phyloP scores from a whole-genome alignment of 1,140 invertebrate species.

The Atta colombica region DNA sequence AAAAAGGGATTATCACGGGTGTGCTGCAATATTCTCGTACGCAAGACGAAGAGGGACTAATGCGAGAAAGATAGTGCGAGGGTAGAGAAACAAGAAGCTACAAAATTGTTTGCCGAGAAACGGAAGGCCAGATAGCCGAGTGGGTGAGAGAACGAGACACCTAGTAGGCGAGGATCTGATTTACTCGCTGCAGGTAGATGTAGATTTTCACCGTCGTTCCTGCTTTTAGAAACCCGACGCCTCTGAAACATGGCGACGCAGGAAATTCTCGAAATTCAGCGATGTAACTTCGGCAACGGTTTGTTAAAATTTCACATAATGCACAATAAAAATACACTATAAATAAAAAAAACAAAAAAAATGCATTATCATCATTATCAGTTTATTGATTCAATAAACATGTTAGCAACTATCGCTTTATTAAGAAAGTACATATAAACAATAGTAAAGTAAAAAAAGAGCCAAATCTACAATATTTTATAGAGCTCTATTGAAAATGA shows the following conservation, averaged over 20 bases:
- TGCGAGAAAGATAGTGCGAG: background rate
- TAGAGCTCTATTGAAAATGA: background rate
- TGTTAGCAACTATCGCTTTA: background rate
- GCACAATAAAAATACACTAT: background rate
- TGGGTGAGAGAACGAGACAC: background rate
- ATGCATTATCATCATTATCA: background rate
- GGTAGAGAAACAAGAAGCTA: slow-evolving; percentile 41
- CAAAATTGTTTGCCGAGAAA: slow-evolving; percentile 55
- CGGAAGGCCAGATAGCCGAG: background rate
- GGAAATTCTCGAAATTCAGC: slow-evolving; percentile 47
- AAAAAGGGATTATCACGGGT: slow-evolving; percentile 52
- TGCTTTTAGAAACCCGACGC: slow-evolving; percentile 11
- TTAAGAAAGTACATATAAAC: background rate
- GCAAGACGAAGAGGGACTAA: slow-evolving; percentile 35
- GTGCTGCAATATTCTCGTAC: slow-evolving; percentile 35
- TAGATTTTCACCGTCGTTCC: slow-evolving; percentile 48
- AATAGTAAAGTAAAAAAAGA: background rate
- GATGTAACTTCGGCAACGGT: background rate
- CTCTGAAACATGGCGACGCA: slow-evolving; percentile 2
- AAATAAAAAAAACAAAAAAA: slow-evolving; percentile 1
- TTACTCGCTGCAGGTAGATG: slow-evolving; percentile 59
- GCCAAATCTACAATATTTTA: background rate
- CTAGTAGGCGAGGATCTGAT: slow-evolving; percentile 61
- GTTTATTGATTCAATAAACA: background rate
- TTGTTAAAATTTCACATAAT: slow-evolving; percentile 30